Evolutionary conservation across 1,140 invertebrate species (phyloP).

Genomic region (Leptinotarsa defecta): DNA sequence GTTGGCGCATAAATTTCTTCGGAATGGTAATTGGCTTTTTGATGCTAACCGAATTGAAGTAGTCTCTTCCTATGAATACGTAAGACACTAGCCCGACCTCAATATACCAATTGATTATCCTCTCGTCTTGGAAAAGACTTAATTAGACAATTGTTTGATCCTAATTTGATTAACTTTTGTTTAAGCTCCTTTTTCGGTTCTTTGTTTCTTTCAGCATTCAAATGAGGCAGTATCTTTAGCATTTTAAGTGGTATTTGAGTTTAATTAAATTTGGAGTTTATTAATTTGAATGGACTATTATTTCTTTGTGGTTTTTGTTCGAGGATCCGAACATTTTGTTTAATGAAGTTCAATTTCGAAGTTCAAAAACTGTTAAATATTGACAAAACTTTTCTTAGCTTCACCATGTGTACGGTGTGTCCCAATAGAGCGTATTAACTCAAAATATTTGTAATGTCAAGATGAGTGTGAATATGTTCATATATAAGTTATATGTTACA

Average conservation of each 20-base stretch:
- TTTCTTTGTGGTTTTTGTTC: not conserved
- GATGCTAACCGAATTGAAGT: constrained; percentile 28
- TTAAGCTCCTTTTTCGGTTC: constrained; percentile 32
- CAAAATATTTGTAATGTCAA: no score
- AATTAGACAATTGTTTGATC: constrained; percentile 46
- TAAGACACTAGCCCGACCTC: constrained; percentile 15
- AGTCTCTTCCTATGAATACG: constrained; percentile 26
- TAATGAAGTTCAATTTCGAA: constrained; percentile 51
- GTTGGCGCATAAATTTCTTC: not conserved
- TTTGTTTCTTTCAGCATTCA: constrained; percentile 36
- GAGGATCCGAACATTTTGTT: constrained; percentile 52
- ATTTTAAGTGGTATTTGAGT: constrained; percentile 33
- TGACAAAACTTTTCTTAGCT: no score
- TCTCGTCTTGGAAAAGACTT: constrained; percentile 13
- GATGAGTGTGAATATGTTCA: no score
- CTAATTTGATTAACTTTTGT: constrained; percentile 45
- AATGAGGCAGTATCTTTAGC: constrained; percentile 40
- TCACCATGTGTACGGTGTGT: no score
- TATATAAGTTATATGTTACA: no score
- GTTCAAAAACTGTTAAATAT: no score
- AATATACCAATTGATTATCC: constrained; percentile 38
- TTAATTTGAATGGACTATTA: constrained; percentile 21
- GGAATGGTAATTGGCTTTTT: constrained; percentile 39
- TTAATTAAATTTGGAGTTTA: constrained; percentile 26
- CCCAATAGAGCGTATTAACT: no score